Percentiles rank a stretch among this genome's conserved stretches.
phyloP scores from a whole-genome alignment of 2,113 vertebrate genomes.

The Kryptolebias marmoratus region DNA sequence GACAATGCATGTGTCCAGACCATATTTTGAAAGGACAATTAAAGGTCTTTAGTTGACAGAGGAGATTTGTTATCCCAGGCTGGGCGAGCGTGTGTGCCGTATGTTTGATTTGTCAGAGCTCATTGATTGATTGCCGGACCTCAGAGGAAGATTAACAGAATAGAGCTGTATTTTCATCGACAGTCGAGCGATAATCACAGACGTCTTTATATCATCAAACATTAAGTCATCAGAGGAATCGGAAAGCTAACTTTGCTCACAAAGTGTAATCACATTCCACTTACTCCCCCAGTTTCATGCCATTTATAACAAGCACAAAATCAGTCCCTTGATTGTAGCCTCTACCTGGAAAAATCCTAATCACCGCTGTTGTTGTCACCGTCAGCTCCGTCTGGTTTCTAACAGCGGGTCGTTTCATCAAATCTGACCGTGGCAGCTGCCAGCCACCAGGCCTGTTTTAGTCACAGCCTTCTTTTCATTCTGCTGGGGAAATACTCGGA shows the following conservation, averaged over 20 bases:
- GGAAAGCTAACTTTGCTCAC: not conserved
- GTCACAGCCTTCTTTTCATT: slow-evolving; percentile 24
- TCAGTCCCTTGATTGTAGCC: slow-evolving; percentile 40
- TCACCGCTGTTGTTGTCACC: slow-evolving; percentile 31
- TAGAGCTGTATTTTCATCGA: not conserved
- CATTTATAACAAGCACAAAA: slow-evolving; percentile 7
- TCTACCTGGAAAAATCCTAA: slow-evolving; percentile 45
- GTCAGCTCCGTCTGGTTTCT: slow-evolving; percentile 34
- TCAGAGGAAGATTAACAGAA: not conserved
- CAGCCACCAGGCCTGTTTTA: slow-evolving; percentile 22
- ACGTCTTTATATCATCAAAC: not conserved
- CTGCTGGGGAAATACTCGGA: slow-evolving; percentile 22
- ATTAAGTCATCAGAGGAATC: slow-evolving; percentile 9
- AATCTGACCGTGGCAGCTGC: slow-evolving; percentile 23
- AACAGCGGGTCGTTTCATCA: slow-evolving; percentile 29
- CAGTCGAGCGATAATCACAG: not conserved
- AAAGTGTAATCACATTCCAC: no score
- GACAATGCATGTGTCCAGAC: not conserved
- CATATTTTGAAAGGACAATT: slow-evolving; percentile 25
- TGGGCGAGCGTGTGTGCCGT: slow-evolving; percentile 10
- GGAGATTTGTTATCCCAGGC: slow-evolving; percentile 4
- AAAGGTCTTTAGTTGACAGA: slow-evolving; percentile 37
- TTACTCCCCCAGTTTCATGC: not conserved
- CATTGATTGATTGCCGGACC: slow-evolving; percentile 23
- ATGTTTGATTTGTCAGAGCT: slow-evolving; percentile 27